These are phyloP conservation scores for Autographa gamma DNA, from an alignment of 2,888 invertebrate species.

Conservation along the genomic window DNA sequence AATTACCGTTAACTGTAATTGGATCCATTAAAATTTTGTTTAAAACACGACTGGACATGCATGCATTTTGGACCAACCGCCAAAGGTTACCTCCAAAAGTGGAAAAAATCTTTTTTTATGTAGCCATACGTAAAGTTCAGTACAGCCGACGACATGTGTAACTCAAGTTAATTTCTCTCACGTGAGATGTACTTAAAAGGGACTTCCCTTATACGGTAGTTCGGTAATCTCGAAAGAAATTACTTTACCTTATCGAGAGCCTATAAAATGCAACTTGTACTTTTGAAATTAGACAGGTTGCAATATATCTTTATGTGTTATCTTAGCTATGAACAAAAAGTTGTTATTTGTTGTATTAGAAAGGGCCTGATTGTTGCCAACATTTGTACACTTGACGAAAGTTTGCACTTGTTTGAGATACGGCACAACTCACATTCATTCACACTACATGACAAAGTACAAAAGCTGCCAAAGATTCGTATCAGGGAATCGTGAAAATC, in stretches of 20 bases:
- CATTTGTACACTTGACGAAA: no score
- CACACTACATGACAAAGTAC: no score
- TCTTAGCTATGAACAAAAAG: no score
- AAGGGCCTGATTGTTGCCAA: no score
- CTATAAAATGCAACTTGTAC: neutral
- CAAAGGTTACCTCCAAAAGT: slow-evolving; percentile 41
- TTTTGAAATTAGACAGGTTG: neutral
- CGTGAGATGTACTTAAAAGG: neutral
- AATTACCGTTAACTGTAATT: slow-evolving; percentile 32
- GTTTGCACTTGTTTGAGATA: no score
- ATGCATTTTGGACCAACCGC: slow-evolving; percentile 23
- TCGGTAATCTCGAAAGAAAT: slow-evolving; percentile 6
- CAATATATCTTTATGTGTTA: no score
- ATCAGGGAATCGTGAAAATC: no score
- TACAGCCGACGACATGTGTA: slow-evolving; percentile 20
- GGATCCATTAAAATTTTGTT: slow-evolving; percentile 25
- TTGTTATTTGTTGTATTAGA: no score
- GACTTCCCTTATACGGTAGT: neutral
- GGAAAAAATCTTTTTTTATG: slow-evolving; percentile 43
- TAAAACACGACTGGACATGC: slow-evolving; percentile 34
- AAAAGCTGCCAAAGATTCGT: no score
- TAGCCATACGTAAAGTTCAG: slow-evolving; percentile 47
- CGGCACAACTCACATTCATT: no score
- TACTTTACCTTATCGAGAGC: neutral
- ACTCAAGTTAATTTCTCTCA: slow-evolving; percentile 3